Conservation (phyloP, 2,888 invertebrate genomes). For the Caradrina clavipalpis region DNA sequence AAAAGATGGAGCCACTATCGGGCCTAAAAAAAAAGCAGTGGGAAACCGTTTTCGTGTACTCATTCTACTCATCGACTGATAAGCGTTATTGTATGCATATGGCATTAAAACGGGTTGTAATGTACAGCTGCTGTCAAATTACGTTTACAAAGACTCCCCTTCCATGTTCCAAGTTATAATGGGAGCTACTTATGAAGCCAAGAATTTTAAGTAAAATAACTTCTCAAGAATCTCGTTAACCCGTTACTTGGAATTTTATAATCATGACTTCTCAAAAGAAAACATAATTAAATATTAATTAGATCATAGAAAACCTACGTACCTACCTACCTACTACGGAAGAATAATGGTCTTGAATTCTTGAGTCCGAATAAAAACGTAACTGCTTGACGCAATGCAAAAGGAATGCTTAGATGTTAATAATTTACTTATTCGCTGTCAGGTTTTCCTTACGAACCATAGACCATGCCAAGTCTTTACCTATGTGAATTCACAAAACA, state of each 20-base stretch:
- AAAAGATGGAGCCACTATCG: slow-evolving; percentile 53
- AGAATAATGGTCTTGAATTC: slow-evolving; percentile 19
- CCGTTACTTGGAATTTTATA: slow-evolving; percentile 14
- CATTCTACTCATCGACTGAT: slow-evolving; percentile 44
- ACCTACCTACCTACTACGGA: slow-evolving; percentile 7
- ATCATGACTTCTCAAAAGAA: slow-evolving; percentile 28
- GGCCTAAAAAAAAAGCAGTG: slow-evolving; percentile 14
- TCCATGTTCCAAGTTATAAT: neutral
- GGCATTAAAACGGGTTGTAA: slow-evolving; percentile 51
- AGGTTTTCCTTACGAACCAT: slow-evolving; percentile 29
- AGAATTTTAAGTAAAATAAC: neutral
- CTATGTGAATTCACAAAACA: neutral
- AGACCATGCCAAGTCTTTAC: slow-evolving; percentile 1
- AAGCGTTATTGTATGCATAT: slow-evolving; percentile 49
- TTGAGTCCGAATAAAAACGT: slow-evolving; percentile 40
- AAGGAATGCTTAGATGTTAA: slow-evolving; percentile 54
- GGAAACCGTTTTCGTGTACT: slow-evolving; percentile 40
- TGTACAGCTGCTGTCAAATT: slow-evolving; percentile 41
- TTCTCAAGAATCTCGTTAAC: neutral
- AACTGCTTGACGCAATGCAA: slow-evolving; percentile 48
- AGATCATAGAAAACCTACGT: slow-evolving; percentile 23
- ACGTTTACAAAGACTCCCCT: slow-evolving; percentile 10
- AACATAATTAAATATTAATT: slow-evolving; percentile 18
- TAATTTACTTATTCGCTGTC: slow-evolving; percentile 41
- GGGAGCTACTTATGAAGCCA: neutral